Percentiles rank a stretch among this genome's conserved stretches.
Conservation (phyloP, 37 sponge, comb jelly and placozoan species). For the Bolinopsis microptera region DNA sequence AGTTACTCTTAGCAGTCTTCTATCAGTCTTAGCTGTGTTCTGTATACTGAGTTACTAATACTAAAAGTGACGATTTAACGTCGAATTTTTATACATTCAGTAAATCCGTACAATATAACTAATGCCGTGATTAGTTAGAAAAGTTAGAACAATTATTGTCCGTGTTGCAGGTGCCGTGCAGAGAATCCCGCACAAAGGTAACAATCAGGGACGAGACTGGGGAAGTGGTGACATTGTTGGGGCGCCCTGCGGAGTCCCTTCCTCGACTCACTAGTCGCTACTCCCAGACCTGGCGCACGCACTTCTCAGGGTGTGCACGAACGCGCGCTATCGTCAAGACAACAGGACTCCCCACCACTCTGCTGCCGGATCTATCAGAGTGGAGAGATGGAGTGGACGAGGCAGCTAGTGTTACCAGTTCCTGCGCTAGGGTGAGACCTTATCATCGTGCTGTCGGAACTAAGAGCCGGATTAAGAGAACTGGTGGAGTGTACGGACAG, state of each 20-base stretch:
- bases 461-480: neutral
- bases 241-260: conserved; percentile 37
- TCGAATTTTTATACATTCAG: neutral
- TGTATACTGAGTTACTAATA: neutral
- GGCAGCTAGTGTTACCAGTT: neutral
- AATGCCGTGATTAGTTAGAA: neutral
- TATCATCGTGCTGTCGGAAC: conserved; percentile 46
- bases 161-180: conserved; percentile 11
- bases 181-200: conserved; percentile 45
- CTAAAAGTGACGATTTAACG: neutral
- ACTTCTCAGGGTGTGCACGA: conserved; percentile 61
- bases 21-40: neutral
- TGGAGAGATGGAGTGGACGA: neutral
- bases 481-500: neutral
- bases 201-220: conserved; percentile 58
- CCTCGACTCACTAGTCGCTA: neutral
- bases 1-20: neutral
- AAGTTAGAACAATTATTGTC: neutral
- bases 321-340: conserved; percentile 60
- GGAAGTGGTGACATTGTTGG: conserved; percentile 27
- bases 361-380: conserved; percentile 38
- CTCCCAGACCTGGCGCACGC: conserved; percentile 16
- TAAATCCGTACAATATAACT: neutral
- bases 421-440: conserved; percentile 29
- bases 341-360: neutral